Evolutionary conservation across 2,113 vertebrate species (phyloP), one percentile per base, ranked within the genome.

Genomic region (Poeciliopsis prolifica): DNA sequence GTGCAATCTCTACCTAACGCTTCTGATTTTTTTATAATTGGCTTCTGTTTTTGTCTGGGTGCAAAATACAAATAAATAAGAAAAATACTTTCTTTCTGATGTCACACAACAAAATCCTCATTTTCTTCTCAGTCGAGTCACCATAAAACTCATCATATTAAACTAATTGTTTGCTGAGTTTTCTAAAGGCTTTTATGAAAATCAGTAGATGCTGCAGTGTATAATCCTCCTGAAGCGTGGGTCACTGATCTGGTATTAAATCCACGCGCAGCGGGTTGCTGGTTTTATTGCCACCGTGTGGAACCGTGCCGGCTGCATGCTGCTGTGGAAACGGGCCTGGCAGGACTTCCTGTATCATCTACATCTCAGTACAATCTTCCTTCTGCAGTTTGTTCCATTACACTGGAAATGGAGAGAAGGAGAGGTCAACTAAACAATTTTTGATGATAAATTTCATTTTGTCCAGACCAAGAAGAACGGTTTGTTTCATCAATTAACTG

Each of bases 371-470:
- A 58, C 82, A 80, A 64, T 74, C 86, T 72, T 70, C 61, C 58
- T 58, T 63, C 80, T 60, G 48, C 84, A 37, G 77, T 73, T 72
- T 64, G 24, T 78, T 80, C 82, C 74, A 79, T 80, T 80, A 77
- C 68, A 61, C 73, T 71, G 69, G 28, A 83, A 84, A 87, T 86
- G 77, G 84, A 65, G 81, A 85, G 86, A n/a, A 74, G 82, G 80
- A 63, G 74, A 79, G 79, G 85, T 91, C 75, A 75, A 86, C 86
- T 82, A 87, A 91, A 91, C 88, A 81, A 67, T 84, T 91, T 86
- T 74, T 70, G 65, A 66, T 68, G 61, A 77, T 62, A 65, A 79
- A 85, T 89, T 86, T 79, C 69, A 80, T 89, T 87, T 86, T 40
- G 62, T 54, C 75, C 17, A 4, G 70, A 71, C 29, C 12, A 4